A percentile compares a stretch with the other conserved stretches of the same genome.
Conservation (phyloP, 2,888 invertebrate genomes). For the Polyommatus iphigenia region DNA sequence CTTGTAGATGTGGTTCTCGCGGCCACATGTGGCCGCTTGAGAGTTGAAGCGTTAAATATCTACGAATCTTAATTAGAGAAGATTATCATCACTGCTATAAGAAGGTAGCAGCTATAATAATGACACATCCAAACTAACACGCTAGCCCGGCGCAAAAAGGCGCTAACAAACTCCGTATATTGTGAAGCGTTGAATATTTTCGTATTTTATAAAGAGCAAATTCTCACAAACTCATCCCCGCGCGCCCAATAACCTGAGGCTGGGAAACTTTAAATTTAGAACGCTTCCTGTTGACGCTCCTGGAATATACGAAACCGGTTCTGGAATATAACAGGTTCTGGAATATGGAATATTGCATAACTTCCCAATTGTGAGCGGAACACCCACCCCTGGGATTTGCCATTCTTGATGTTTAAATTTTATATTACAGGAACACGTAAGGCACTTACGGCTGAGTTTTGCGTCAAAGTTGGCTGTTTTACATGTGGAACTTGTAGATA, state of each 20-base stretch:
- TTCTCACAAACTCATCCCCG: constrained; percentile 28
- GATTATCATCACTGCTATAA: constrained; percentile 4
- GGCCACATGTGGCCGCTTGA: no score
- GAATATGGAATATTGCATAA: constrained; percentile 29
- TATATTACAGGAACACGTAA: constrained; percentile 14
- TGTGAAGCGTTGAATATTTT: not conserved
- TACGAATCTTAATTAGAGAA: no score
- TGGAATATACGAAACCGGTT: constrained; percentile 19
- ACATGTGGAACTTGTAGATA: not conserved
- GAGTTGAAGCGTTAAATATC: no score
- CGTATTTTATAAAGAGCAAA: constrained; percentile 23
- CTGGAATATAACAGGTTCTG: constrained; percentile 26
- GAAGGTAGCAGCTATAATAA: not conserved
- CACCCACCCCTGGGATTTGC: constrained; percentile 1
- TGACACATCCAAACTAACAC: not conserved
- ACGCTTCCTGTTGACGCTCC: constrained; percentile 28
- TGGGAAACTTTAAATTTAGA: constrained; percentile 31
- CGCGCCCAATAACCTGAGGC: constrained; percentile 28
- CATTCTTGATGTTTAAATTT: constrained; percentile 25
- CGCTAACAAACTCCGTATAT: constrained; percentile 16
- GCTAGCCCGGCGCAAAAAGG: not conserved
- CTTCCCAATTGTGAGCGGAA: constrained; percentile 26
- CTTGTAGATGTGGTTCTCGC: no score
- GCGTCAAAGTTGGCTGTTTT: not conserved
- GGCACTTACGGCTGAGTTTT: constrained; percentile 12